Conservation (phyloP, 2,797 vertebrate genomes). For the Tympanoctomys barrerae region DNA sequence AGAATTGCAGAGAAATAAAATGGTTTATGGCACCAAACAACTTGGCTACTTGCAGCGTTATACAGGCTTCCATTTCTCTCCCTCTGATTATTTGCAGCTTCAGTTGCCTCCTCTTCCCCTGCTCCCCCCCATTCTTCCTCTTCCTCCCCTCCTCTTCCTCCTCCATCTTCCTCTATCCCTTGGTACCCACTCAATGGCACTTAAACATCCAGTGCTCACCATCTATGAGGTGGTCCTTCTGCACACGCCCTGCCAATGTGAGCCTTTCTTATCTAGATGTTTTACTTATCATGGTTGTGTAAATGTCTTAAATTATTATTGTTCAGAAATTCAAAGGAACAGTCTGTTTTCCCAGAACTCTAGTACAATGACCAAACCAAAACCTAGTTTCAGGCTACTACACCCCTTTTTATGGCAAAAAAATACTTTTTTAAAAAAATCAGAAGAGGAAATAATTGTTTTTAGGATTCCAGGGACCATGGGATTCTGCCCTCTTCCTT, state of each 20-base stretch:
- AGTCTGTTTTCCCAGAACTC: constrained; percentile 73
- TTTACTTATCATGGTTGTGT: constrained; percentile 65
- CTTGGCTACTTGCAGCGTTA: constrained; percentile 51
- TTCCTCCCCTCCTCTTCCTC: not conserved
- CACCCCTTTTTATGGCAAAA: constrained; percentile 66
- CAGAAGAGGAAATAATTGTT: constrained; percentile 65
- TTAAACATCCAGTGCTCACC: constrained; percentile 28
- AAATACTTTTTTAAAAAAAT: constrained; percentile 55
- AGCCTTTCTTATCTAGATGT: constrained; percentile 70
- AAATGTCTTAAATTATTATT: constrained; percentile 76
- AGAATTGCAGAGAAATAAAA: constrained; percentile 57
- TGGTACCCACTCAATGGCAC: constrained; percentile 56
- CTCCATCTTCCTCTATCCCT: not conserved
- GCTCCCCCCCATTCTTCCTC: not conserved
- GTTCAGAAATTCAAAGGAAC: constrained; percentile 81
- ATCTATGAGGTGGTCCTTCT: constrained; percentile 4
- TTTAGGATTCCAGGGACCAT: constrained; percentile 38
- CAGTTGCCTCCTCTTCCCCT: constrained; percentile 4
- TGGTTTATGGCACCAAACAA: constrained; percentile 8
- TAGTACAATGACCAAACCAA: constrained; percentile 72
- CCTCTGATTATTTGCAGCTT: constrained; percentile 33
- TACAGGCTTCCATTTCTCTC: constrained; percentile 10
- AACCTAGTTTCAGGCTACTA: constrained; percentile 66
- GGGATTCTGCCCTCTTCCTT: not conserved
- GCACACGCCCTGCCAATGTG: constrained; percentile 15